phyloP scores from a whole-genome alignment of 2,113 vertebrate genomes.

The Microtus ochrogaster region DNA sequence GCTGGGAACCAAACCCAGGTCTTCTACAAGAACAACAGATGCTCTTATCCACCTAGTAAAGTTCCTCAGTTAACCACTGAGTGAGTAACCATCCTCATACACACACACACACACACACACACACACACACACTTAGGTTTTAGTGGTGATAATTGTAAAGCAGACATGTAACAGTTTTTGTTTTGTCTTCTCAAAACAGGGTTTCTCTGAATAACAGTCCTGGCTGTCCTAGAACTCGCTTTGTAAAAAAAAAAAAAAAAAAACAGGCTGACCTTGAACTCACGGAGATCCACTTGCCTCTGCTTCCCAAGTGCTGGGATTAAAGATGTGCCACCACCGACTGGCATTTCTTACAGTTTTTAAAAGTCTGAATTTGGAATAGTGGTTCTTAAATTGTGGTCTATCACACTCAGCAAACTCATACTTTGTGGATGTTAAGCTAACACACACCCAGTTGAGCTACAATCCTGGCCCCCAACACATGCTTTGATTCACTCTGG shows the following conservation, averaged over 20 bases:
- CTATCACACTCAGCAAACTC: background rate
- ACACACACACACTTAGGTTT: background rate
- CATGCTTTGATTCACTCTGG: background rate
- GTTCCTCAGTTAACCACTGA: background rate
- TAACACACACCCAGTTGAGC: too few relatives aligned
- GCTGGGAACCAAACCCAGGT: background rate
- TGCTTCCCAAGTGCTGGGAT: too few relatives aligned
- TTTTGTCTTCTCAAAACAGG: too few relatives aligned
- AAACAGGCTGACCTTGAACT: too few relatives aligned
- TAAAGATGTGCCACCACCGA: too few relatives aligned
- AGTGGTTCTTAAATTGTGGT: background rate
- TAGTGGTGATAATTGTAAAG: slow-evolving; percentile 56
- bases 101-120: too few relatives aligned
- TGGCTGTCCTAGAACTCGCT: too few relatives aligned
- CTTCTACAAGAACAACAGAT: background rate
- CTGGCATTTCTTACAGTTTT: background rate
- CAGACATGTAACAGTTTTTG: background rate
- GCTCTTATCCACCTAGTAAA: too few relatives aligned
- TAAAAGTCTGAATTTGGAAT: slow-evolving; percentile 42
- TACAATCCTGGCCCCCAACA: background rate
- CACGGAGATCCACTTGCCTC: too few relatives aligned
- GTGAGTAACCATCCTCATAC: background rate
- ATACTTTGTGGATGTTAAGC: background rate
- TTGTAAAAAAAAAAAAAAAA: too few relatives aligned
- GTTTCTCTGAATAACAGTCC: too few relatives aligned